phyloP scores from a whole-genome alignment of 2,113 vertebrate genomes.

The Neopipo cinnamomea region DNA sequence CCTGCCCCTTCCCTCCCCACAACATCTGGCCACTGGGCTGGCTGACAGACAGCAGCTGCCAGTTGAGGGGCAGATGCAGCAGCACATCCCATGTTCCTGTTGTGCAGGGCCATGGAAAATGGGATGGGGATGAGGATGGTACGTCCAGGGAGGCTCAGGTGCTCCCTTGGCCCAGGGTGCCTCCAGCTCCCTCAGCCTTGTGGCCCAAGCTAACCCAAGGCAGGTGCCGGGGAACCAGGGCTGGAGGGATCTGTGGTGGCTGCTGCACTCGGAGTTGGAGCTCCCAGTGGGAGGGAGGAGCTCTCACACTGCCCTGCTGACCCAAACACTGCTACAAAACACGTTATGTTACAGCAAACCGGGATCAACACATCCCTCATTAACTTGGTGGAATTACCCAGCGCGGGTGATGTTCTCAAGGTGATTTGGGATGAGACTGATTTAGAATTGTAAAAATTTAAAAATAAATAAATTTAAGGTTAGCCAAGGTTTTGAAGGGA shows the following conservation, averaged over 20 bases:
- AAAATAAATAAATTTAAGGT: not conserved
- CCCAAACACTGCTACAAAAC: not conserved
- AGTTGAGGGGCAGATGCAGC: not conserved
- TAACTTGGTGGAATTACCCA: rapidly evolving
- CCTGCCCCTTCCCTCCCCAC: not conserved
- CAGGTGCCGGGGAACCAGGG: not conserved
- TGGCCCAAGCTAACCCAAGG: not conserved
- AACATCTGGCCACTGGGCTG: not conserved
- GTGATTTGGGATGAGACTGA: not conserved
- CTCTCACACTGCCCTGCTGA: not conserved
- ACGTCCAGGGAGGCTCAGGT: not conserved
- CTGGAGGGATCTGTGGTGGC: rapidly evolving
- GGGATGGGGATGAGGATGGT: not conserved
- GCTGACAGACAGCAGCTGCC: not conserved
- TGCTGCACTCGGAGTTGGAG: rapidly evolving
- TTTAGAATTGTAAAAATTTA: not conserved
- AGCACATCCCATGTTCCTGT: rapidly evolving
- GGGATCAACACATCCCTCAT: not conserved
- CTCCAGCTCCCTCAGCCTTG: not conserved
- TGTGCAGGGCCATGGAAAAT: not conserved
- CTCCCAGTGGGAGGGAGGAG: rapidly evolving
- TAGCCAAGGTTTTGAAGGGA: not conserved
- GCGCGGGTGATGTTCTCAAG: rapidly evolving
- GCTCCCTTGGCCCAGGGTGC: not conserved
- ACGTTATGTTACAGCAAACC: rapidly evolving